A percentile compares a stretch with the other conserved stretches of the same genome.
These are phyloP conservation scores for Heteromurus nitidus DNA, from an alignment of 2,888 invertebrate species.

Conservation along the genomic window DNA sequence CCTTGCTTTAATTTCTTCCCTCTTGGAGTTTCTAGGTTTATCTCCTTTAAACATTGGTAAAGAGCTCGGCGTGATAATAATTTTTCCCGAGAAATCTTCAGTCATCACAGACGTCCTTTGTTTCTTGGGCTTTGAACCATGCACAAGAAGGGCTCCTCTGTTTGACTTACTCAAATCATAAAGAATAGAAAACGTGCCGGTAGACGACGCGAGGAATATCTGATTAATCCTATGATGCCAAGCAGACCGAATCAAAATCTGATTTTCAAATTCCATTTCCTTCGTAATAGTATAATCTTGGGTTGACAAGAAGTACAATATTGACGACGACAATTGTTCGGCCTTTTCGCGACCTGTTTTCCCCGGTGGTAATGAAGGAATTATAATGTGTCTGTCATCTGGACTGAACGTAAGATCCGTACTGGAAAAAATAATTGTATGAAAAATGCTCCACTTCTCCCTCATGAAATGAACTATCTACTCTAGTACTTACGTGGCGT, in stretches of 20 bases:
- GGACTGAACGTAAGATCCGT: constrained; percentile 89
- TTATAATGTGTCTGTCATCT: constrained; percentile 81
- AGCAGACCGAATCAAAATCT: constrained; percentile 85
- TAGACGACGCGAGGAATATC: constrained; percentile 92
- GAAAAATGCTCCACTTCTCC: too few relatives aligned
- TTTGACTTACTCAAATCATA: constrained; percentile 92
- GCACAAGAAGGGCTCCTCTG: constrained; percentile 93
- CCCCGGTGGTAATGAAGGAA: constrained; percentile 71
- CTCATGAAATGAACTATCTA: too few relatives aligned
- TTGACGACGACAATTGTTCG: constrained; percentile 66
- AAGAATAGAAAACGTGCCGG: constrained; percentile 91
- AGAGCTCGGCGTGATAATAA: constrained; percentile 97
- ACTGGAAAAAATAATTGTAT: constrained; percentile 74
- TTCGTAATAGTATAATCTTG: constrained; percentile 66
- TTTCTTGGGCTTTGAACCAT: constrained; percentile 86
- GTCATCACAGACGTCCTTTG: constrained; percentile 79
- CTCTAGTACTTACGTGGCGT: constrained; percentile 79
- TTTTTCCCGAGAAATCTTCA: constrained; percentile 91
- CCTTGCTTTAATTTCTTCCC: constrained; percentile 73
- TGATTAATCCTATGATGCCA: constrained; percentile 99
- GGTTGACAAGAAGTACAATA: constrained; percentile 67
- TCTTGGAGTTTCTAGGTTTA: constrained; percentile 80
- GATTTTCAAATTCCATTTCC: constrained; percentile 74
- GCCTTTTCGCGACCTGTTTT: constrained; percentile 65
- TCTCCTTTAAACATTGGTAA: constrained; percentile 96